Conservation (phyloP, 2,888 invertebrate species). For the Nematopogon swammerdamellus region DNA sequence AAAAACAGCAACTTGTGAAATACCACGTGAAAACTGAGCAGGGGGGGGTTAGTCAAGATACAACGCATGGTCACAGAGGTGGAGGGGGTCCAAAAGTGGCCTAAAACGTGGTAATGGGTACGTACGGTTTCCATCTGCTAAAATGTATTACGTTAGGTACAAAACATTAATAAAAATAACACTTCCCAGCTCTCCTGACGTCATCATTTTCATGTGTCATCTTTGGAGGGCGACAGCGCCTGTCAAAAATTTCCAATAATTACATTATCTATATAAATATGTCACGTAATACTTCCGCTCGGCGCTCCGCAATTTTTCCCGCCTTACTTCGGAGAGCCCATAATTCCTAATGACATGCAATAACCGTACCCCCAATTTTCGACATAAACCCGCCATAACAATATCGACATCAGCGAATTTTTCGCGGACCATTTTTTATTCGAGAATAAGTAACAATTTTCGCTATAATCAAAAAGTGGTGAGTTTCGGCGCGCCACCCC, state of each 20-base stretch:
- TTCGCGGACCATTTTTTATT: constrained; percentile 39
- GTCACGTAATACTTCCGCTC: constrained; percentile 27
- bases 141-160: too few relatives aligned
- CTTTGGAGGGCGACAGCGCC: background rate
- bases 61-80: too few relatives aligned
- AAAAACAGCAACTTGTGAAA: too few relatives aligned
- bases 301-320: constrained; percentile 29
- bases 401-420: constrained; percentile 56
- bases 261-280: constrained; percentile 45
- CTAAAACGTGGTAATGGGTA: too few relatives aligned
- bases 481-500: constrained; percentile 15
- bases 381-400: constrained; percentile 56
- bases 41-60: too few relatives aligned
- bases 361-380: constrained; percentile 57
- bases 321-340: constrained; percentile 44
- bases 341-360: constrained; percentile 59
- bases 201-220: background rate
- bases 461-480: constrained; percentile 49
- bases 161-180: too few relatives aligned
- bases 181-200: too few relatives aligned
- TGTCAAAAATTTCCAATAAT: constrained; percentile 43
- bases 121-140: too few relatives aligned
- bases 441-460: constrained; percentile 54
- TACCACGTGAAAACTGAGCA: too few relatives aligned
- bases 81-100: too few relatives aligned